Evolutionary conservation across 2,888 invertebrate genomes (phyloP).

Genomic region (Embidobia sp.): DNA sequence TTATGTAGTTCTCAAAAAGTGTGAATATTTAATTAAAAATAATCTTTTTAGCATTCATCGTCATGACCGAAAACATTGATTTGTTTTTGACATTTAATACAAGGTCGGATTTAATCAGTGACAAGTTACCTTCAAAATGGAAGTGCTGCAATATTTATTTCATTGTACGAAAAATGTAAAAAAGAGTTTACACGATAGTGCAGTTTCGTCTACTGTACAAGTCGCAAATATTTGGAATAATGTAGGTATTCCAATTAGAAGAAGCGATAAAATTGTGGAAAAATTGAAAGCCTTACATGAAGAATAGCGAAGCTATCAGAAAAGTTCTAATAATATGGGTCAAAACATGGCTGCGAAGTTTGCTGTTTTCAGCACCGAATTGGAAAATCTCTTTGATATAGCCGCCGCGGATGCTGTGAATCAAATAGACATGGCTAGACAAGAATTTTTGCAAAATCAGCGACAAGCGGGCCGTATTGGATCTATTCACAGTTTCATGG

Average conservation of each 20-base stretch:
- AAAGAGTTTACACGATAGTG: conserved; percentile 12
- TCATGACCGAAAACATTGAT: conserved; percentile 12
- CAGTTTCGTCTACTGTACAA: conserved; percentile 6
- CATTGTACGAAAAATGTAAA: conserved; percentile 17
- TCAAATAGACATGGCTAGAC: conserved; percentile 5
- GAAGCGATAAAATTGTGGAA: conserved; percentile 1
- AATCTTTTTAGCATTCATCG: conserved; percentile 3
- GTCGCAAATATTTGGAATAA: conserved; percentile 15
- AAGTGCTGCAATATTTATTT: conserved; percentile 26
- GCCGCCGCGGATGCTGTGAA: conserved; percentile 2
- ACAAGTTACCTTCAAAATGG: conserved; percentile 21
- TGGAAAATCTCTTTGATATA: conserved; percentile 20
- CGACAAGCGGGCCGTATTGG: conserved; percentile 8
- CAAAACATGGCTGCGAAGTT: conserved; percentile 6
- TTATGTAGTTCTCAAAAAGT: conserved; percentile 9
- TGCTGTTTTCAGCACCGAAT: background rate
- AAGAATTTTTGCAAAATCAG: conserved; percentile 23
- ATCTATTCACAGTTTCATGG: conserved; percentile 8
- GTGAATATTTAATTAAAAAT: conserved; percentile 10
- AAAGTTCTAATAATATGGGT: conserved; percentile 7
- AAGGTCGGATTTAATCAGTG: conserved; percentile 4
- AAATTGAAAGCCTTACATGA: conserved; percentile 13
- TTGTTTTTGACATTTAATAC: conserved; percentile 1
- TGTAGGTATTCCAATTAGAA: conserved; percentile 20
- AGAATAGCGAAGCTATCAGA: conserved; percentile 13